A percentile compares a stretch with the other conserved stretches of the same genome.
Conservation (phyloP, 2,797 vertebrate species). For the Threskiornis aethiopicus region DNA sequence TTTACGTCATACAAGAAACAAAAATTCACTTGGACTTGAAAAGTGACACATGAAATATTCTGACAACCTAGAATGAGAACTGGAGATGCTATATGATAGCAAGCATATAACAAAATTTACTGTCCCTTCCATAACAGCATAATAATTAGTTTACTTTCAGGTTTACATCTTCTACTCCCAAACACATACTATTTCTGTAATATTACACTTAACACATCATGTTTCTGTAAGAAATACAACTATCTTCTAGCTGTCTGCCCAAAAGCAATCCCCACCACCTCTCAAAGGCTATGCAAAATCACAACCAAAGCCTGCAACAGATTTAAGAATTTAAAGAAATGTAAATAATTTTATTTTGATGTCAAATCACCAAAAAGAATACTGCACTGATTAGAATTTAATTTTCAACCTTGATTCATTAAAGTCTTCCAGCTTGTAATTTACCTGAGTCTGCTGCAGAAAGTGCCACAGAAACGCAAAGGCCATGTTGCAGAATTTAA, state of each 20-base stretch:
- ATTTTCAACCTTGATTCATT: conserved; percentile 22
- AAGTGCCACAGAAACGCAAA: conserved; percentile 10
- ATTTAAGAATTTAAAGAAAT: background rate
- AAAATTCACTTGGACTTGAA: background rate
- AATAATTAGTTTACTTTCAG: background rate
- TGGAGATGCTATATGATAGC: background rate
- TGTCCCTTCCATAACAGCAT: background rate
- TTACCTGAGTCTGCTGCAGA: conserved; percentile 47
- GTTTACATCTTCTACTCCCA: background rate
- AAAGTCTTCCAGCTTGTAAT: background rate
- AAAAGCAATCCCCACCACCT: background rate
- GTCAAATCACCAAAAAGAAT: background rate
- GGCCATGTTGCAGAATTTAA: conserved; percentile 33
- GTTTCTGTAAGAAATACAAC: background rate
- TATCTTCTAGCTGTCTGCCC: background rate
- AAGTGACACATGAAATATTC: background rate
- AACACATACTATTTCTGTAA: background rate
- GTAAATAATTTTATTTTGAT: background rate
- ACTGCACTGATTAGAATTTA: background rate
- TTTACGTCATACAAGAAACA: background rate
- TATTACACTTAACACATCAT: background rate
- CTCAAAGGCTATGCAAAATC: background rate
- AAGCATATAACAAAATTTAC: background rate
- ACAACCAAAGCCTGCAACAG: background rate
- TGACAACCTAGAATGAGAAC: background rate